Base-by-base conservation (phyloP, 2,113 vertebrate genomes). In the Pygoscelis adeliae region DNA sequence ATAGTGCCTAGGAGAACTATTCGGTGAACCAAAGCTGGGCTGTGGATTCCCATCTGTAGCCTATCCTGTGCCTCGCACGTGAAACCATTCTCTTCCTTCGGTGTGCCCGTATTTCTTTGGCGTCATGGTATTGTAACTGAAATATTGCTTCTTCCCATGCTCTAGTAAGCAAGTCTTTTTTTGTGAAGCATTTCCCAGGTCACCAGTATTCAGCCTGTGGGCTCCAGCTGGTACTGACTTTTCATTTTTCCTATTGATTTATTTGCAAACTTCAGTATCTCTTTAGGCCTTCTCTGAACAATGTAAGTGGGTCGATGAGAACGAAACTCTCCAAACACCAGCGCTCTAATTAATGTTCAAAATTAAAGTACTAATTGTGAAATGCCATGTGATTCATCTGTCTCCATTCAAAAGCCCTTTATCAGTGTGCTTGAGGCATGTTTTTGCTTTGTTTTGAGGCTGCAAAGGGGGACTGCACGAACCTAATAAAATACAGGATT, bases 281-380 rank as follows among this genome's bases (percentile, higher is more conserved):
- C 81, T 80, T 80, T 15, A 76, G 67, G 53, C 72, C 49, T 76
- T 22, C 67, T 44, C 47, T n/a, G 87, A 87, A 77, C 47, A 71
- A 40, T 40, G 38, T n/a, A 93, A 93, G 42, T 96, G 92, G 90
- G 87, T 87, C 22, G 27, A 86, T 10, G 52, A 67, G 77, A 93
- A 40, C 62, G 21, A 42, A 93, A 93, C 77, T 91, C 84, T 91
- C 87, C 58, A 11, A 80, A 72, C 49, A 36, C n/a, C 72, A 76
- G 81, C 0, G 67, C 65, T 77, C 90, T 91, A 94, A 97, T 91
- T 94, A 93, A 61, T 16, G 71, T 27, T 58, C 87, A 67, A 23
- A 91, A 96, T 86, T 67, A 50, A 93, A 94, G 63, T 72, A 49
- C 87, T 96, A 86, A 94, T 93, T 91, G 81, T 70, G 81, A 89